Evolutionary conservation across 2,113 vertebrate species (phyloP), one percentile per base, ranked within the genome.

Genomic region (Pachycephala philippinensis): DNA sequence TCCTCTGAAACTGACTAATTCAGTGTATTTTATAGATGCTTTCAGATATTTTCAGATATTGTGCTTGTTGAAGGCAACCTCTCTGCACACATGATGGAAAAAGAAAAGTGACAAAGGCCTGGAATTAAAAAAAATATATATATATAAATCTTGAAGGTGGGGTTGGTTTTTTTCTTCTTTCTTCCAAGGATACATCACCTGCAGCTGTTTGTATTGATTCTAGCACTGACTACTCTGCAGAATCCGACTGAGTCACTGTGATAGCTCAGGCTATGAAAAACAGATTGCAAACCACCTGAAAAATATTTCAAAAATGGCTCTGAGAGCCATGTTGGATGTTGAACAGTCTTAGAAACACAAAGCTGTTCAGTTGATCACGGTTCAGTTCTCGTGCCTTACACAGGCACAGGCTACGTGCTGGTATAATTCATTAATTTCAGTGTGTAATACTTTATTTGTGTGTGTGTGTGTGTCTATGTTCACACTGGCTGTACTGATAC

Each of bases 91-190:
- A 2, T 33, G 52, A 56, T 10, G 37, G 35, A 49, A 87, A 90
- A 86, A 50, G 6, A 85, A 66, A 75, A 74, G 42, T 44, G 21
- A 24, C 8, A 78, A 65, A 66, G 4, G 6, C 16, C 76, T 91
- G 27, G 42, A 71, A 64, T 69, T 68, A 92, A 66, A 45, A 6
- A 26, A 78, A 70, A 63, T 30, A n/a, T n/a, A n/a, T n/a, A n/a
- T n/a, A n/a, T 23, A 33, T 35, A 11, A 68, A 52, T 40, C 15
- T 31, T 68, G 39, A 35, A 24, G 28, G 7, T 61, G 6, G 3
- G 2, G 5, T 57, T 26, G 39, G 0, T 2, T 24, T 10, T 18
- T 49, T 22, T 7, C 23, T 50, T 5, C 3, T 30, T 92, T 56
- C 39, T 30, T n/a, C 14, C 27, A 47, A 69, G 26, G 33, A 11